Evolutionary conservation across 2,797 vertebrate genomes (phyloP).

Genomic region (Anomalospiza imberbis): DNA sequence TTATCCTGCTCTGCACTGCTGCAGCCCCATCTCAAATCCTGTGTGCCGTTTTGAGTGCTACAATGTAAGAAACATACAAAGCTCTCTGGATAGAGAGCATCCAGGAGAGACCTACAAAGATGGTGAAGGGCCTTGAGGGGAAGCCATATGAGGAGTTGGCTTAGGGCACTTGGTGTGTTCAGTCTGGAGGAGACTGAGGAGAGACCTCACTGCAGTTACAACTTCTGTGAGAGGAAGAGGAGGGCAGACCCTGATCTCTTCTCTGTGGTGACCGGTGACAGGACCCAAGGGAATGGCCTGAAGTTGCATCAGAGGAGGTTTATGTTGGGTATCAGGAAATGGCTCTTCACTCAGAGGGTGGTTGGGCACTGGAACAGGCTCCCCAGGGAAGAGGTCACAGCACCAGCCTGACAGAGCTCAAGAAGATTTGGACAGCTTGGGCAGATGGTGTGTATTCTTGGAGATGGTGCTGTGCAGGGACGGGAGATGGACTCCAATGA

Average conservation of each 20-base stretch:
- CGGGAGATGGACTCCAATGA: neutral
- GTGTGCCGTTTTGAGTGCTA: neutral
- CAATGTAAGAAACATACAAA: neutral
- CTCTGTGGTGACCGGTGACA: neutral
- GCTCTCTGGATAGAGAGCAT: too few relatives aligned
- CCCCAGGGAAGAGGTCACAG: neutral
- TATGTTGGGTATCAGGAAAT: neutral
- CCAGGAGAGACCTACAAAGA: neutral
- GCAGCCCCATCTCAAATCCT: neutral
- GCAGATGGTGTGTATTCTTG: too few relatives aligned
- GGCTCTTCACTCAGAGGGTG: neutral
- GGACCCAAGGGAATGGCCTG: neutral
- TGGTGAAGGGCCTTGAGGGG: neutral
- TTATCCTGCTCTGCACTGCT: neutral
- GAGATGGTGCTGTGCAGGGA: neutral
- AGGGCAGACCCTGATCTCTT: accelerated
- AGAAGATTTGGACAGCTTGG: accelerated
- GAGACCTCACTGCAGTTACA: neutral
- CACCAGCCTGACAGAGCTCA: neutral
- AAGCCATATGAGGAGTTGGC: accelerated
- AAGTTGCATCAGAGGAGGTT: neutral
- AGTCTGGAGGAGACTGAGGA: neutral
- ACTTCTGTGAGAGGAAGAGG: neutral
- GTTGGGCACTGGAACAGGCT: neutral
- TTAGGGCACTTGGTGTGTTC: neutral